Conservation (phyloP, 30 jellyfish, hydroid and myxozoan genomes). For the Phacellophora camtschatica region DNA sequence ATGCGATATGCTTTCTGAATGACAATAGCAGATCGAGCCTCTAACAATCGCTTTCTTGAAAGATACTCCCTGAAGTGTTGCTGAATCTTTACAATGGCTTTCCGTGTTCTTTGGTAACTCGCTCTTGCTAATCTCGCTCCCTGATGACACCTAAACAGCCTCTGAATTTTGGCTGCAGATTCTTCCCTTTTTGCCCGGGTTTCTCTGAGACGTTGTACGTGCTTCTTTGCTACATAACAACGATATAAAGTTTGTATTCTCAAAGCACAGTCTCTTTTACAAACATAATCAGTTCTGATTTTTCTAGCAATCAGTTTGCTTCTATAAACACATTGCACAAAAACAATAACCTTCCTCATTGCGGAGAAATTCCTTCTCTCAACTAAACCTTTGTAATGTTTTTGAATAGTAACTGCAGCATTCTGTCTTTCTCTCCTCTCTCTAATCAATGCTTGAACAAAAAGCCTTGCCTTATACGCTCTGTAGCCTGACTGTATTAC, state of each 20-base stretch:
- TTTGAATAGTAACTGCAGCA: slow-evolving; percentile 39
- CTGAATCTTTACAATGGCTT: slow-evolving; percentile 18
- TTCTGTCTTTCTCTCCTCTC: background rate
- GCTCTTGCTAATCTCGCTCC: background rate
- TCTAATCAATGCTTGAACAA: background rate
- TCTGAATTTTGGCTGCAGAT: slow-evolving; percentile 29
- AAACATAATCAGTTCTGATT: slow-evolving; percentile 4
- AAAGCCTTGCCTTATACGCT: slow-evolving; percentile 7
- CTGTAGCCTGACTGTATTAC: slow-evolving; percentile 37
- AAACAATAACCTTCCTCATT: background rate
- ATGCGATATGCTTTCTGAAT: slow-evolving; percentile 29
- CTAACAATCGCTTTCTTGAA: background rate
- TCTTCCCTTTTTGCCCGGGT: background rate
- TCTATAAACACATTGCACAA: slow-evolving; percentile 9
- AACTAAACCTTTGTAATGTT: slow-evolving; percentile 22
- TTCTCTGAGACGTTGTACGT: background rate
- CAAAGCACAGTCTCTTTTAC: background rate
- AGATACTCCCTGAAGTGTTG: background rate
- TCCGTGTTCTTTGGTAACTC: background rate
- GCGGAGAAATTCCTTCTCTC: background rate
- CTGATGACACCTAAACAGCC: background rate
- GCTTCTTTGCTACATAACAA: background rate
- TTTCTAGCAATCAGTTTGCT: background rate
- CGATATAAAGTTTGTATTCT: slow-evolving; percentile 40
- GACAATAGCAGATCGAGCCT: slow-evolving; percentile 23